These are phyloP conservation scores for Grallaria varia DNA, from an alignment of 2,113 vertebrate genomes.

Conservation along the genomic window DNA sequence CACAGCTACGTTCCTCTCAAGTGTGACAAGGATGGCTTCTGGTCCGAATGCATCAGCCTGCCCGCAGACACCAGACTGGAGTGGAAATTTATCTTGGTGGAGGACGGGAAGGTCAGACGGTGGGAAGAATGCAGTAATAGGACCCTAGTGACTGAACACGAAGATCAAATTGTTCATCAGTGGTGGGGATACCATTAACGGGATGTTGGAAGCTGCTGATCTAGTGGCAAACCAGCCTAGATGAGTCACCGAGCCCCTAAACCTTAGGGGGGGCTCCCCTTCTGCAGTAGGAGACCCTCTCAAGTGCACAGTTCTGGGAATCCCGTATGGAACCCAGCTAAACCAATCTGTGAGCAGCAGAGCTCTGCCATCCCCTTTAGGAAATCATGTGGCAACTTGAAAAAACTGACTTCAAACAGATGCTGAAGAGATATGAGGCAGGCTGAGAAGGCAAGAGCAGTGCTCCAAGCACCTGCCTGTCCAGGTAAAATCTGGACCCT, in stretches of 20 bases:
- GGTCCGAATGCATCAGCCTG: slow-evolving; percentile 79
- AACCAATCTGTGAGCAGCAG: neutral
- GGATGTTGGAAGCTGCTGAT: neutral
- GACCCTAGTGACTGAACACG: slow-evolving; percentile 76
- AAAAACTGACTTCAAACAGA: neutral
- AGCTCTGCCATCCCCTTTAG: neutral
- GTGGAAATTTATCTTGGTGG: slow-evolving; percentile 94
- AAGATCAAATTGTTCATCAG: slow-evolving; percentile 78
- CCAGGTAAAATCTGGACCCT: neutral
- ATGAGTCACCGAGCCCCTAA: neutral
- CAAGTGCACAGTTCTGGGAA: neutral
- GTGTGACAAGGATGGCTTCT: slow-evolving; percentile 78
- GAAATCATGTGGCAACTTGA: neutral
- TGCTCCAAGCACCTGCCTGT: neutral
- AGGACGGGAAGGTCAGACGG: slow-evolving; percentile 82
- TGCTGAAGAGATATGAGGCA: neutral
- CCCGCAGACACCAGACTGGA: slow-evolving; percentile 80
- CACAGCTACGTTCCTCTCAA: slow-evolving; percentile 79
- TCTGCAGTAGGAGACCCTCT: neutral
- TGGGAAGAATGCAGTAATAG: slow-evolving; percentile 95
- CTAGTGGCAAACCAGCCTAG: neutral
- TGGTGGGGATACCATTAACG: slow-evolving; percentile 84
- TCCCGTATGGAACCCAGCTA: neutral
- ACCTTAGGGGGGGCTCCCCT: neutral
- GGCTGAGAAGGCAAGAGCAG: neutral